Evolutionary conservation across 2,888 invertebrate species (phyloP), one percentile per base, ranked within the genome.

Genomic region (Fragum fragum): DNA sequence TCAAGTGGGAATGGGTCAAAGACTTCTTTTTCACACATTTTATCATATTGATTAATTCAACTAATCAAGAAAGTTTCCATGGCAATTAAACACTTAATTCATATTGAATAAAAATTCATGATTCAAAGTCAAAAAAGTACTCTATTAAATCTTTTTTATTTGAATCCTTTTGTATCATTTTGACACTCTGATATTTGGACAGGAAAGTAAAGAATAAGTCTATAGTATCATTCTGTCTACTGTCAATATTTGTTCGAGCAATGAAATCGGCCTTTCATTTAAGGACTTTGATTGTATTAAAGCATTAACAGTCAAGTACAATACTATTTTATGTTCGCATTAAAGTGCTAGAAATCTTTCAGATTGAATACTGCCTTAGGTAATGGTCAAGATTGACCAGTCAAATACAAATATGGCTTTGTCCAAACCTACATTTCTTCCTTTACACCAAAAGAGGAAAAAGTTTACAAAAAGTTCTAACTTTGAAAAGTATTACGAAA

Each of bases 231-330:
- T 39, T 66, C 42, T 21, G 16, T 23, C n/a, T 21, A 16, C 6
- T 36, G 66, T 66, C 39, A 66, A 66, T 66, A 66, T 66, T 66
- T 66, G 26, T 23, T 36, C 21, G 36, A 42, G 42, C 32, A 66
- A 66, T 66, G 66, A 66, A 66, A 66, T 18, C 42, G 32, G 32
- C 36, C 66, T 36, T 42, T 66, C 32, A 39, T 42, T 66, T 23
- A 66, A 66, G 26, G 66, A 21, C 66, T 9, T 16, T 42, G 66
- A 66, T 26, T 66, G 66, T 66, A 66, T 66, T 66, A 42, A 66
- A 26, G 66, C 66, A 66, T 66, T 66, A 66, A 66, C 66, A 66
- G 39, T 66, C 66, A 66, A 66, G 66, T 26, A 66, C 66, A 66
- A 66, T 66, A n/a, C 66, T 66, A 23, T 63, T 66, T 66, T 42